Percentiles rank a stretch among this genome's conserved stretches.
phyloP scores from a whole-genome alignment of 2,888 invertebrate species.

The Lepidocyrtoides sp. region DNA sequence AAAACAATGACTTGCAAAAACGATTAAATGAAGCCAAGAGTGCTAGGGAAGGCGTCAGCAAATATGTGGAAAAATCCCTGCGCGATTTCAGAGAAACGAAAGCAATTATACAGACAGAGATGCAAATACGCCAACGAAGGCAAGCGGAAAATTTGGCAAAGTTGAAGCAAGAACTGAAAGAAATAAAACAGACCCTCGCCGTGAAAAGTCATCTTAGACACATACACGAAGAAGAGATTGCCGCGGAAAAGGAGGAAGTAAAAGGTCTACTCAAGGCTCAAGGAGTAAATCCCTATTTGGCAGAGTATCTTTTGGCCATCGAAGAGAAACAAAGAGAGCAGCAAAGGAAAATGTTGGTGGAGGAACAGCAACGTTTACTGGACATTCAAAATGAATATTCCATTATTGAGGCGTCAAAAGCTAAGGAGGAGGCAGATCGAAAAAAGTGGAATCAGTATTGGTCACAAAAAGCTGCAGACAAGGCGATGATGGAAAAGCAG shows the following conservation, averaged over 20 bases:
- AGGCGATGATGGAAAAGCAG: conserved; percentile 43
- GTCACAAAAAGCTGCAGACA: conserved; percentile 68
- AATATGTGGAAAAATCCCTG: conserved; percentile 68
- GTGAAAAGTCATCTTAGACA: conserved; percentile 54
- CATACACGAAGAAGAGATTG: conserved; percentile 54
- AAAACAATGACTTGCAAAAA: neutral
- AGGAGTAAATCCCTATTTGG: conserved; percentile 81
- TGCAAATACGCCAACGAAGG: conserved; percentile 57
- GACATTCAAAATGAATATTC: conserved; percentile 72
- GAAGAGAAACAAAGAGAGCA: conserved; percentile 63
- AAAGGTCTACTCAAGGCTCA: conserved; percentile 58
- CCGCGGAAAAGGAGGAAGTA: conserved; percentile 52
- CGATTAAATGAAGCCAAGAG: neutral
- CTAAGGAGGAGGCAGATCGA: conserved; percentile 54
- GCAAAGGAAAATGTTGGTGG: conserved; percentile 76
- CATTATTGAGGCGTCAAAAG: conserved; percentile 59
- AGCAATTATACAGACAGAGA: conserved; percentile 37
- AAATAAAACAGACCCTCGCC: conserved; percentile 64
- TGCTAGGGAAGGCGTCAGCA: conserved; percentile 57
- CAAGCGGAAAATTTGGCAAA: conserved; percentile 64
- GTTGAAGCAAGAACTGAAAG: conserved; percentile 72
- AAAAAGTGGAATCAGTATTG: conserved; percentile 80
- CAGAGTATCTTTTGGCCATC: conserved; percentile 74
- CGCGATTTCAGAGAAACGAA: conserved; percentile 42
- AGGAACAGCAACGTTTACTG: conserved; percentile 62